Percentiles rank a stretch among this genome's conserved stretches.
These are phyloP conservation scores for Hemichromis elongatus DNA, from an alignment of 2,113 vertebrate species.

Conservation along the genomic window DNA sequence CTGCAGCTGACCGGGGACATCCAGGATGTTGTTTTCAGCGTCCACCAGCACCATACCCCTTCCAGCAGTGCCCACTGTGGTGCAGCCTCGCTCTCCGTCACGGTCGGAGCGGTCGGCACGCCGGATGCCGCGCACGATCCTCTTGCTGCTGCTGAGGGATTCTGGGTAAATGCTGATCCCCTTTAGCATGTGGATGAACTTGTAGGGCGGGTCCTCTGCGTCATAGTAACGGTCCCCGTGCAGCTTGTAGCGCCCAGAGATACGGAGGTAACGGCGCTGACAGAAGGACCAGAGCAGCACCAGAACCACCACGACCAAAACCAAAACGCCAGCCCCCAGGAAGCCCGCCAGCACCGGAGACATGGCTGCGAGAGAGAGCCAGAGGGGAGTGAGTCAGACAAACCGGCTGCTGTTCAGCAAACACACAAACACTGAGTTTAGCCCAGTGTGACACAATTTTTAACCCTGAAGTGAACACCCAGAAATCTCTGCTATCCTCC, in stretches of 20 bases:
- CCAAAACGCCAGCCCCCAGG: slow-evolving; percentile 88
- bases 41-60: slow-evolving; percentile 70
- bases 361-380: slow-evolving; percentile 77
- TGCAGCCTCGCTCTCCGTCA: neutral
- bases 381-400: neutral
- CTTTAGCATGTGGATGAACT: slow-evolving; percentile 98
- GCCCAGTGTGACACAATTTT: neutral
- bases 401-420: neutral
- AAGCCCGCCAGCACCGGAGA: slow-evolving; percentile 92
- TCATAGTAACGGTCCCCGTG: slow-evolving; percentile 70
- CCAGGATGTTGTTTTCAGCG: slow-evolving; percentile 78
- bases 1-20: slow-evolving; percentile 61
- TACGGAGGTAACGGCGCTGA: slow-evolving; percentile 83
- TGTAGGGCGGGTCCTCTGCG: slow-evolving; percentile 82
- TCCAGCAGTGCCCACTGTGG: neutral
- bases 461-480: neutral
- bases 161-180: slow-evolving; percentile 98
- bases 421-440: neutral
- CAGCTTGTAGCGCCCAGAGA: slow-evolving; percentile 77
- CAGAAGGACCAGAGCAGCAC: slow-evolving; percentile 95
- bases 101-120: slow-evolving; percentile 26
- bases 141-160: slow-evolving; percentile 88
- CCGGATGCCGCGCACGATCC: slow-evolving; percentile 75
- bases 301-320: slow-evolving; percentile 82
- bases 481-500: neutral